Evolutionary conservation across 2,113 vertebrate species (phyloP), one percentile per base, ranked within the genome.

Genomic region (Colius striatus): DNA sequence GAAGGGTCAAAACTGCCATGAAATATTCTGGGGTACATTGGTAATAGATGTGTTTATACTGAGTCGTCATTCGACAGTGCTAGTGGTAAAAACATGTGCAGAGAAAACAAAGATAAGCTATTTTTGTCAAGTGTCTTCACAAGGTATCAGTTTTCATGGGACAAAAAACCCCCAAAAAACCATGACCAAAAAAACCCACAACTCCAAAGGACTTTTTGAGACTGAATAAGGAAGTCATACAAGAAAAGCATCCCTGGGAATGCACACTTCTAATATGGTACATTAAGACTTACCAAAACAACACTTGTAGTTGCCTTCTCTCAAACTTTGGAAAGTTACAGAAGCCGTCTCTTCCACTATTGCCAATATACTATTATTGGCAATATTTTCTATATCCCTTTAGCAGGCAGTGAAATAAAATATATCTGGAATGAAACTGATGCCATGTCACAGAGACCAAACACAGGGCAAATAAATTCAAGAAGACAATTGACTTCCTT

Each of bases 51-150:
- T 51, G 62, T 30, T 74, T 22, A 70, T 10, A 48, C 7, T 1
- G 2, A 51, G 26, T 1, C 1, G 4, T 6, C 70, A 23, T 48
- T 51, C 30, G 45, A 29, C 13, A 47, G 13, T 2, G 6, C 5
- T 26, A 55, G 22, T 20, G 10, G 23, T 47, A 66, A n/a, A 11
- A 72, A 47, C 5, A 22, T 36, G 11, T 36, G 43, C 47, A 81
- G 16, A 71, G 51, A 43, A 77, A 83, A 80, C 25, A 17, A 47
- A 62, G 9, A 62, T 17, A 68, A 70, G 15, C 20, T 0, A 21
- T 53, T 34, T 94, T 81, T 45, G 15, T 65, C 34, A 78, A 32
- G 4, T 74, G 68, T 92, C 48, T 72, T 87, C 32, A 13, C 2
- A 34, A 84, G 12, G 1, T 43, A 57, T 71, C 13, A 10, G 29